Evolutionary conservation across 2,888 invertebrate species (phyloP), one percentile per base, ranked within the genome.

Genomic region (Sericinus montela): DNA sequence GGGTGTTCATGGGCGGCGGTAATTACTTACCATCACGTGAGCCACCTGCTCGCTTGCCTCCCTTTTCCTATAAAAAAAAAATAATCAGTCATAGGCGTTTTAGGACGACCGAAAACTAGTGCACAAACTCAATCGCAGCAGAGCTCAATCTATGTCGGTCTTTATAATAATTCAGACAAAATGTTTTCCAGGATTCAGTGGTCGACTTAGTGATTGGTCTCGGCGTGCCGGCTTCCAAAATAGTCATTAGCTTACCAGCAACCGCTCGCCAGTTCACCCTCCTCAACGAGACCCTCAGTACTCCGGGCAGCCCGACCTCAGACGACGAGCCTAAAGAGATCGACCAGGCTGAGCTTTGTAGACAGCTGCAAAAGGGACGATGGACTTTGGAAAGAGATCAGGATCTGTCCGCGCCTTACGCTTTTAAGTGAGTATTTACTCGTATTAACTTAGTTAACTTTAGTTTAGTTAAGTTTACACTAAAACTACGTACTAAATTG

Each of bases 321-420:
- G 91, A 91, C 34, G 84, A 91, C 2, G 80, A 89, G 29, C 92
- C 94, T 0, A 75, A 75, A 53, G 76, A 80, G 57, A 79, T 87
- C 65, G 90, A 91, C 56, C 91, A 93, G 64, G 82, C 89, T 28
- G 90, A 94, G 68, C 80, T 93, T 8, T 93, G 93, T 68, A 67
- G 82, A 4, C 75, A 81, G 55, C 76, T 94, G 71, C 81, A 86
- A 45, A 92, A 90, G 25, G 91, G 91, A 57, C 77, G 91, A 39
- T 94, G 94, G 95, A 94, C 93, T 0, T 70, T 94, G 53, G 94
- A 94, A 67, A 89, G 95, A 48, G 94, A 94, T 59, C 93, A 94
- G 67, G 95, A 95, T 76, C 80, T 94, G 54, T 93, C 94, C 0
- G 94, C 93, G 51, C 94, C 94, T 58, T 94, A 94, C 65, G 93